These are phyloP conservation scores for Dorcus parallelipipedus DNA, from an alignment of 2,888 invertebrate species.

Conservation along the genomic window DNA sequence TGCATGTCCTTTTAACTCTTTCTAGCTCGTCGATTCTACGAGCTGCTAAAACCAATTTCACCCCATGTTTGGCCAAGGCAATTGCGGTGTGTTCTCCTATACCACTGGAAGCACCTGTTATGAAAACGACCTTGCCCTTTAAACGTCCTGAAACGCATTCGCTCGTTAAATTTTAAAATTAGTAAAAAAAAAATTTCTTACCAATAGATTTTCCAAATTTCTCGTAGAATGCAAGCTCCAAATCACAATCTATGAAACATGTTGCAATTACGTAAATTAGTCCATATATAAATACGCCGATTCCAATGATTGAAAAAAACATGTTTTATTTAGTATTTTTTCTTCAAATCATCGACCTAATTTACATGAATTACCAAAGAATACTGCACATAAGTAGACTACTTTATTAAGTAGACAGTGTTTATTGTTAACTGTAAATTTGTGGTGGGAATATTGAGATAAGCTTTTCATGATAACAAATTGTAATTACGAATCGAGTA, in stretches of 20 bases:
- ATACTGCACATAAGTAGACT: no score
- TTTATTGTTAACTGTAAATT: no score
- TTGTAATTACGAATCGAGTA: no score
- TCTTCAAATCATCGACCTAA: no score
- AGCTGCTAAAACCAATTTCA: constrained; percentile 66
- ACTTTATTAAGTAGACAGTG: no score
- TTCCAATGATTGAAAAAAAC: constrained; percentile 37
- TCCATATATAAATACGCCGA: constrained; percentile 47
- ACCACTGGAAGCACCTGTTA: constrained; percentile 82
- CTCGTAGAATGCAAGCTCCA: constrained; percentile 56
- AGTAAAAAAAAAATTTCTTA: constrained; percentile 38
- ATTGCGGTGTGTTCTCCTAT: constrained; percentile 74
- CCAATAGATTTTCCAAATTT: constrained; percentile 61
- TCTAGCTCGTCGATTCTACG: constrained; percentile 61
- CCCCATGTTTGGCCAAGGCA: constrained; percentile 62
- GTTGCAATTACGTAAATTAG: constrained; percentile 52
- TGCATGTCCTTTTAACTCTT: constrained; percentile 62
- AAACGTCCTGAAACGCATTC: constrained; percentile 22
- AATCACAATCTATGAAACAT: constrained; percentile 59
- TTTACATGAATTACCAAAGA: no score
- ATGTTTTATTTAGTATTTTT: constrained; percentile 19
- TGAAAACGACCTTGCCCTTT: constrained; percentile 70
- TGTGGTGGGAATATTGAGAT: no score
- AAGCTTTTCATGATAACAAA: no score
- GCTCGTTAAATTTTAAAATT: not conserved